Evolutionary conservation across 1,140 invertebrate genomes (phyloP), one percentile per base, ranked within the genome.

Genomic region (Papilio aristodemus): DNA sequence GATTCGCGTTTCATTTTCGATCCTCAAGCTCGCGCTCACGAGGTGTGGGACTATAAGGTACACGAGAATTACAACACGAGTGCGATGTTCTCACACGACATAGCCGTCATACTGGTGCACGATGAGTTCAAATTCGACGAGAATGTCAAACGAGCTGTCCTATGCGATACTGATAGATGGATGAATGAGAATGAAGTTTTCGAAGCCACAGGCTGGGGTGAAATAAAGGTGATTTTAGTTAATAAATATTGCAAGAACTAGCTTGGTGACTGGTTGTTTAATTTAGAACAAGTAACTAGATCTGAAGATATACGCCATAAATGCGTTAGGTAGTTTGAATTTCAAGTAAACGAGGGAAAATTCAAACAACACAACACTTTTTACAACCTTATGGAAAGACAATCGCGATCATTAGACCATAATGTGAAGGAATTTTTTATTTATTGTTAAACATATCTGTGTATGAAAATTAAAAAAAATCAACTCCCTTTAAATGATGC

Each of bases 171-270:
- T 25, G 46, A 67, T 22, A 14, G 22, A 7, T 83, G 78, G 78
- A 79, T 79, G 78, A 75, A 68, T 14, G 73, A 74, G 59, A 78
- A 71, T 7, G 73, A 75, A 67, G 69, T 54, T 0, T 74, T 85
- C 57, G 57, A 63, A n/a, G 83, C 71, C 17, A 73, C 74, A 5
- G 83, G 83, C 7, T 85, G 81, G 81, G 83, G 81, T 22, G 71
- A 78, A 46, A 72, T 64, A 39, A 66, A 77, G 75, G 83, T 82
- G 64, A 27, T 43, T 63, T 32, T 64, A 54, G 9, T 54, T 13
- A 13, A 22, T 54, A 22, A 22, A 25, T 50, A 54, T 11, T 54
- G 22, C 10, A 54, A 4, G 11, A 8, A 9, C 3, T 22, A 54
- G 11, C 9, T n/a, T n/a, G 11, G 2, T 54, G 17, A 5, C 1